Evolutionary conservation across 2,113 vertebrate genomes (phyloP), one percentile per base, ranked within the genome.

Genomic region (Urocynchramus pylzowi): DNA sequence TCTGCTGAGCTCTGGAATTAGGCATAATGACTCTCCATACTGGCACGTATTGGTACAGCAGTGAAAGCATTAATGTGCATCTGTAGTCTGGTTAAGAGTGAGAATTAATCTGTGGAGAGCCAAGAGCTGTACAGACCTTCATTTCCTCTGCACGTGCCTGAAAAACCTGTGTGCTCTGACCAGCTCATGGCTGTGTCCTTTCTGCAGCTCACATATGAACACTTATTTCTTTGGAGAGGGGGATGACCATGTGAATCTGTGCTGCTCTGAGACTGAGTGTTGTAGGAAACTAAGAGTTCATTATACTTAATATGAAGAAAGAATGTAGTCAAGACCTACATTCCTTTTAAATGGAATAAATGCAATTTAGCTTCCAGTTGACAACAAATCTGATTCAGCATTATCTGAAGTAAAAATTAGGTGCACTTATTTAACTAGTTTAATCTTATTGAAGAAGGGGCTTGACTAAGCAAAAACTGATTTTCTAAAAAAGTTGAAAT

Each of bases 241-340:
- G 1, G 1, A 3, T 28, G 33, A 3, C 20, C 18, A 2, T 7
- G 27, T 42, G 1, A 5, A 13, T 53, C 16, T 7, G 8, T 23
- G 23, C 22, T 89, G 42, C 57, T 88, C 33, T 45, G 39, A 70
- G 49, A 53, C 19, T 8, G 7, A 19, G 54, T 54, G 54, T 70
- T 68, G 59, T 63, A 24, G 60, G 42, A 88, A n/a, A 81, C 37
- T 45, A 49, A 39, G 13, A 37, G 42, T 42, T 16, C 2, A 4
- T 88, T 76, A 73, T 22, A 64, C 39, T 83, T 85, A n/a, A 75
- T 90, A 64, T 30, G 21, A 59, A 82, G 73, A 87, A 90, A 84
- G 57, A 89, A 94, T 44, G 4, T 49, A 88, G 59, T n/a, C 37
- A n/a, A 78, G 31, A 71, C 11, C 14, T 56, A 4, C 6, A 3